Evolutionary conservation across 2,797 vertebrate species (phyloP), one percentile per base, ranked within the genome.

Genomic region (Notoglanidium macrostoma): DNA sequence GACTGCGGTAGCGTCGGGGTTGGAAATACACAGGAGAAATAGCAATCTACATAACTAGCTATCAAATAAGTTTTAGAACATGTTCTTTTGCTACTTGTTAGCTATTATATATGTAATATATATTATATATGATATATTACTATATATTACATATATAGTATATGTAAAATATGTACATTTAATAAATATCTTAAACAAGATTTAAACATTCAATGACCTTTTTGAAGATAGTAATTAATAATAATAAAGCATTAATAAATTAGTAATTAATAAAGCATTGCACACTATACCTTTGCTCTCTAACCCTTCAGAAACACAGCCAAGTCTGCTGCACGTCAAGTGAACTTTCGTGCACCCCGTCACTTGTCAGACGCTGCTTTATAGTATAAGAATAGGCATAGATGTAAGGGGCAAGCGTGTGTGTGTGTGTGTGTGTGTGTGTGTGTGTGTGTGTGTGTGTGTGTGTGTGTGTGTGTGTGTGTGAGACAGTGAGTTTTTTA

Each of bases 371-470:
- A 91, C 87, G 11, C 55, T 74, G 88, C 86, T 87, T 88, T 91
- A 89, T 90, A 91, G 88, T 89, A 88, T 90, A 88, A 90, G 89
- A 92, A 91, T 87, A 88, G 88, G 87, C 81, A 46, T 87, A 90
- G 88, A 87, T 87, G 91, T 89, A 88, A 83, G 81, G 85, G 88
- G 76, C 89, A 85, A 87, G 88, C 88, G 65, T 87, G 87, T 88
- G 89, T 86, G 35, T 35, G 35, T 1, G 35, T 35, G 35, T n/a
- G n/a, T n/a, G n/a, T n/a, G n/a, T n/a, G n/a, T n/a, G n/a, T n/a
- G n/a, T n/a, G n/a, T n/a, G n/a, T n/a, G n/a, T n/a, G n/a, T n/a
- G n/a, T n/a, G n/a, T n/a, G n/a, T n/a, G n/a, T n/a, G n/a, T n/a
- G n/a, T n/a, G n/a, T n/a, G n/a, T n/a, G n/a, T n/a, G n/a, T n/a